phyloP scores from a whole-genome alignment of 2,888 invertebrate species.

The Melanargia galathea region DNA sequence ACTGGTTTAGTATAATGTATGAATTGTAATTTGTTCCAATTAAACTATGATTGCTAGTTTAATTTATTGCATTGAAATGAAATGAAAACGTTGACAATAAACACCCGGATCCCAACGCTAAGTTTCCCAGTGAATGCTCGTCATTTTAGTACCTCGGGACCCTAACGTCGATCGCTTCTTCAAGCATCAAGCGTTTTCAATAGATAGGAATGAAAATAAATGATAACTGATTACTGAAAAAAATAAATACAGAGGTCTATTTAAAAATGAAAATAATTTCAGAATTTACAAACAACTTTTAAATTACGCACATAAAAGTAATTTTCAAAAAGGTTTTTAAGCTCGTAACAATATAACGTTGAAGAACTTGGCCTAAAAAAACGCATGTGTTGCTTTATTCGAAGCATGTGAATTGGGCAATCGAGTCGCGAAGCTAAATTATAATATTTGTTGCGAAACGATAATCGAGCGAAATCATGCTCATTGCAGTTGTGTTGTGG shows the following conservation, averaged over 20 bases:
- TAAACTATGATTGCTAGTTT: constrained; percentile 25
- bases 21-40: constrained; percentile 25
- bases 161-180: too few species aligned
- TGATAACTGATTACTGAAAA: too few species aligned
- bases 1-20: constrained; percentile 31
- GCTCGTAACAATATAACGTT: neutral
- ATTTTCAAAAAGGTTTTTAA: neutral
- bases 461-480: constrained; percentile 43
- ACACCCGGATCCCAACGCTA: too few species aligned
- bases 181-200: too few species aligned
- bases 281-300: neutral
- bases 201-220: too few species aligned
- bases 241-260: neutral
- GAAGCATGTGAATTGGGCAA: constrained; percentile 33
- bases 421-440: constrained; percentile 36
- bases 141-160: too few species aligned
- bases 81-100: constrained; percentile 27
- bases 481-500: constrained; percentile 58
- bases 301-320: neutral
- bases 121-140: too few species aligned
- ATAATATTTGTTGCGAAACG: constrained; percentile 45
- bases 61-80: constrained; percentile 27
- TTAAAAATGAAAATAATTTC: neutral
- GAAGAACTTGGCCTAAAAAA: constrained; percentile 21
- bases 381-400: constrained; percentile 11